Base-by-base conservation (phyloP, 2,888 invertebrate genomes). In the Macroteleia sp. region DNA sequence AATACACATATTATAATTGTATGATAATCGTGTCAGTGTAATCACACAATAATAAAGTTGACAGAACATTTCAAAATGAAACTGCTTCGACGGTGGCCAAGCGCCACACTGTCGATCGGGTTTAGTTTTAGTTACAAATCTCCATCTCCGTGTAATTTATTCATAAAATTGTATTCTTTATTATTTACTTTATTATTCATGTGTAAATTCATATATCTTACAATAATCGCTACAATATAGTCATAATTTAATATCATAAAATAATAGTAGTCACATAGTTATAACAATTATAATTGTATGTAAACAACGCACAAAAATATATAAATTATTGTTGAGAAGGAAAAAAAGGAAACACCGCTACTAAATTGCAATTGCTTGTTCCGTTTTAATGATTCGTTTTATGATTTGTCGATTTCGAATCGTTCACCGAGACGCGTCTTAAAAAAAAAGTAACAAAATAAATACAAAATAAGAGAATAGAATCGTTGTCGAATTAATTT, bases 281-380 rank as follows among this genome's bases (percentile, higher is more conserved):
- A 69, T 74, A 78, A 78, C 69, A 78, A 74, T 69, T 25, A 74
- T 57, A 59, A 64, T 70, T 44, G 71, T 69, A 52, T 69, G 48
- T 67, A 74, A 78, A 74, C 74, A 69, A 41, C 69, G 74, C 67
- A 78, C 74, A 69, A 74, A 78, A 69, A 74, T 73, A 62, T 77
- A 77, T 67, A 77, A 77, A 77, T 77, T 36, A 61, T 73, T 32
- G 41, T 52, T 48, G 28, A 41, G 28, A 70, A 62, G 62, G 73
- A 64, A 73, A 73, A 77, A 62, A 73, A 62, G 66, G 42, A 61
- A 66, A 59, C 12, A 19, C 16, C 56, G 39, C 34, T 41, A 61
- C 12, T 28, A 32, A 57, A 44, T 46, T 67, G 71, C 61, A 42
- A 36, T 22, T 62, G 46, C n/a, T 39, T 69, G 74, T 74, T 78